Conservation (phyloP, 1,140 invertebrate genomes). For the Radopholus similis region DNA sequence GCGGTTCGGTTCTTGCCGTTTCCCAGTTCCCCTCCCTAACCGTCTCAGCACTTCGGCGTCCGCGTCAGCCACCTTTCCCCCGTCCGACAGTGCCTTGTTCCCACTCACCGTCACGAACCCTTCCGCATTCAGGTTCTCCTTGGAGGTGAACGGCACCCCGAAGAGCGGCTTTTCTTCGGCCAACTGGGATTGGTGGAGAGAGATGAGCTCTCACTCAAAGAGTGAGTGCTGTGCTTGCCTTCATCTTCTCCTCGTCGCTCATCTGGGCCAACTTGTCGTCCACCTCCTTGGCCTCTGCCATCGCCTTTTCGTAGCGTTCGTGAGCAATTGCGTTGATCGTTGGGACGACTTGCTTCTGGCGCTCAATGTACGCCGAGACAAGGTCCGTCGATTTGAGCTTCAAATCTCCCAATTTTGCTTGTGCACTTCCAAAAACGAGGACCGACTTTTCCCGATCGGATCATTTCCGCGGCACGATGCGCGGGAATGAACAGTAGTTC, state of each 20-base stretch:
- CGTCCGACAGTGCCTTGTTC: background rate
- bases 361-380: conserved; percentile 43
- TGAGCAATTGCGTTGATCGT: conserved; percentile 50
- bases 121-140: conserved; percentile 25
- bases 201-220: background rate
- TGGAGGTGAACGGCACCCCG: conserved; percentile 30
- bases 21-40: background rate
- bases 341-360: conserved; percentile 45
- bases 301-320: conserved; percentile 44
- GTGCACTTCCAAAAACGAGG: background rate
- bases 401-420: background rate
- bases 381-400: conserved; percentile 70
- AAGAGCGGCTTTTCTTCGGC: conserved; percentile 20
- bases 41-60: conserved; percentile 27
- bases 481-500: conserved; percentile 40
- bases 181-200: conserved; percentile 13
- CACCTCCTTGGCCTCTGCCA: conserved; percentile 27
- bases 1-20: background rate
- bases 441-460: conserved; percentile 35
- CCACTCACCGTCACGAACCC: conserved; percentile 9
- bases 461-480: conserved; percentile 42
- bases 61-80: conserved; percentile 3
- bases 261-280: conserved; percentile 50
- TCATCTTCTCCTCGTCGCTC: conserved; percentile 8
- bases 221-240: background rate